Conservation (phyloP, 1,140 invertebrate species). For the Hylaeus volcanicus region DNA sequence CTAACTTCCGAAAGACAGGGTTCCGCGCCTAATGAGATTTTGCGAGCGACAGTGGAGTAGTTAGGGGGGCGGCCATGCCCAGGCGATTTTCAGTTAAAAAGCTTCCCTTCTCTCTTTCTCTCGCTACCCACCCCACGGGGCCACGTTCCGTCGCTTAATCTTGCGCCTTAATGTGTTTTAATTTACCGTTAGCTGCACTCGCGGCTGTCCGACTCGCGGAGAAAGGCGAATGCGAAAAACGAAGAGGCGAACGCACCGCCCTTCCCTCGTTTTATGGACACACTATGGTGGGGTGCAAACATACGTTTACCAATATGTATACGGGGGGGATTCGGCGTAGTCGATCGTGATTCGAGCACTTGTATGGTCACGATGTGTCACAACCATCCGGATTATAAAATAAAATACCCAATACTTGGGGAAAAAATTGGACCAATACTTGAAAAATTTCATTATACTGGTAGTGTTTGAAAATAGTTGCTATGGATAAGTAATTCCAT, state of each 20-base stretch:
- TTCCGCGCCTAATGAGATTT: conserved; percentile 50
- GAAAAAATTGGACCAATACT: too few relatives aligned
- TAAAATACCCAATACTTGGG: too few relatives aligned
- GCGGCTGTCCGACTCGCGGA: conserved; percentile 33
- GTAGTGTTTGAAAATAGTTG: too few relatives aligned
- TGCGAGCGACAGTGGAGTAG: conserved; percentile 41
- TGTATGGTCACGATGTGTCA: too few relatives aligned
- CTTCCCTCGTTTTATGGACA: conserved; percentile 19
- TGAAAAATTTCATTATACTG: too few relatives aligned
- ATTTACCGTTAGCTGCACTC: conserved; percentile 65
- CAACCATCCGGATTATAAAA: too few relatives aligned
- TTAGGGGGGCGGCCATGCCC: conserved; percentile 29
- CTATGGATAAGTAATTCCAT: too few relatives aligned
- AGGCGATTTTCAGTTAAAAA: conserved; percentile 15
- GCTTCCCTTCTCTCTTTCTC: background rate
- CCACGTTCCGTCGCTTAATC: background rate
- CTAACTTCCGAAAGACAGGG: conserved; percentile 13
- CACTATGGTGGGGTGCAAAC: background rate
- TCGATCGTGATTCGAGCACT: background rate
- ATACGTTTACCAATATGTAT: background rate
- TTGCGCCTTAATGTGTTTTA: conserved; percentile 60
- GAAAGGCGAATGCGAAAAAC: conserved; percentile 44
- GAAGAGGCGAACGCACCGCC: conserved; percentile 4
- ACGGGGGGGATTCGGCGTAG: background rate
- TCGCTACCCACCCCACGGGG: background rate